Conservation (phyloP, 1,140 invertebrate species). For the Watersipora subatra region DNA sequence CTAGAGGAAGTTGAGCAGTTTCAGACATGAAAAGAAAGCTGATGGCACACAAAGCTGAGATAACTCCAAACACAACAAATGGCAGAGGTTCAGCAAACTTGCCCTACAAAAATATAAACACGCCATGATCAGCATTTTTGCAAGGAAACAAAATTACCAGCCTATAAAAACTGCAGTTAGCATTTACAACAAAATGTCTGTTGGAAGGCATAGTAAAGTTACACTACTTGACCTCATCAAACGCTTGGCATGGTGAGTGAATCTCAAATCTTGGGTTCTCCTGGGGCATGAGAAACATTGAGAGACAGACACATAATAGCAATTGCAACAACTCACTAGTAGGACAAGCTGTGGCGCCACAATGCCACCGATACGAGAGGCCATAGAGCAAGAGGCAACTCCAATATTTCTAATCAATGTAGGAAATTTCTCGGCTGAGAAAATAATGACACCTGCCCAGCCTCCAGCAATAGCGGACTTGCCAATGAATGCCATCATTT, state of each 20-base stretch:
- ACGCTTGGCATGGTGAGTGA: no score
- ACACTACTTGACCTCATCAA: no score
- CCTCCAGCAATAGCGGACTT: slow-evolving; percentile 26
- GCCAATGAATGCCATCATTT: slow-evolving; percentile 21
- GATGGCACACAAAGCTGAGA: neutral
- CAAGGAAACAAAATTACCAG: no score
- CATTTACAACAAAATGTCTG: no score
- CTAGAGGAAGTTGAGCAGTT: neutral
- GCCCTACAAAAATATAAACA: slow-evolving; percentile 1
- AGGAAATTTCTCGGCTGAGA: slow-evolving; percentile 28
- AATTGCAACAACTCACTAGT: slow-evolving; percentile 22
- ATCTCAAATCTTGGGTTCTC: no score
- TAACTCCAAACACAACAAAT: slow-evolving; percentile 7
- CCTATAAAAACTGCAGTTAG: no score
- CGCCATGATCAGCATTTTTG: no score
- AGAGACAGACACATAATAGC: no score
- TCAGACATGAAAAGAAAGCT: neutral
- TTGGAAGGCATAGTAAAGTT: no score
- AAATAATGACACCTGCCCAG: slow-evolving; percentile 28
- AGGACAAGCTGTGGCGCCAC: slow-evolving; percentile 35
- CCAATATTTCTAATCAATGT: slow-evolving; percentile 38
- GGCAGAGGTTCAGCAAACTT: slow-evolving; percentile 5
- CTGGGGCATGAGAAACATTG: no score
- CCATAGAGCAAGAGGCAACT: slow-evolving; percentile 43
- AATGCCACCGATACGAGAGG: slow-evolving; percentile 43